Evolutionary conservation across 2,888 invertebrate species (phyloP), one percentile per base, ranked within the genome.

Genomic region (Drosophila merina): DNA sequence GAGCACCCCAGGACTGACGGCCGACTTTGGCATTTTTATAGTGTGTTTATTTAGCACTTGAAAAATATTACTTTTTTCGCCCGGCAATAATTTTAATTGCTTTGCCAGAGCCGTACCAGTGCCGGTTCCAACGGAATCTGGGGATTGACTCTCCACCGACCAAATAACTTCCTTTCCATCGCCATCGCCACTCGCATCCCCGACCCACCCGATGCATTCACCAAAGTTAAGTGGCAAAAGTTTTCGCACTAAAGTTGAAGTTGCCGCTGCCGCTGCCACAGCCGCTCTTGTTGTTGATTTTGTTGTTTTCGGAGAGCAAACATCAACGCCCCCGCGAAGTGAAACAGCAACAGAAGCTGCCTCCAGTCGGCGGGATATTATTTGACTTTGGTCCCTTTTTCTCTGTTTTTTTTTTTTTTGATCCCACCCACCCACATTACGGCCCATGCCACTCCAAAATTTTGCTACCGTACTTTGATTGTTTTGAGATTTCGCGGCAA

Each of bases 1-100:
- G 49, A 38, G 20, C 49, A 28, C 49, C 48, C 52, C 10, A 36
- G n/a, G 36, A 45, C 44, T 52, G 28, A 56, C 42, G 55, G 45
- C 47, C 47, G 57, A 52, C 57, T 71, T 54, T 31, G 52, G 52
- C 48, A 57, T 75, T 78, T 85, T 84, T 79, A 79, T 86, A 81
- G 81, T 88, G 87, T 88, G 88, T 89, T 89, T 89, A 85, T 82
- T 80, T 83, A 83, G 87, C 89, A 89, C 89, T 89, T 88, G 83
- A 83, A 86, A 88, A 89, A 88, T 88, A 89, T 88, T 88, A 86
- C 82, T 88, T 89, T 85, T 82, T 64, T 62, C 68, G 72, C 76
- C 80, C 78, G 72, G 80, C 83, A 81, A 84, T 89, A 89, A 89
- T 88, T 88, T 89, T 88, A 89, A 89, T 89, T 89, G 88, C 89